Evolutionary conservation across 2,113 vertebrate genomes (phyloP).

Genomic region (Phylloscopus trochilus): DNA sequence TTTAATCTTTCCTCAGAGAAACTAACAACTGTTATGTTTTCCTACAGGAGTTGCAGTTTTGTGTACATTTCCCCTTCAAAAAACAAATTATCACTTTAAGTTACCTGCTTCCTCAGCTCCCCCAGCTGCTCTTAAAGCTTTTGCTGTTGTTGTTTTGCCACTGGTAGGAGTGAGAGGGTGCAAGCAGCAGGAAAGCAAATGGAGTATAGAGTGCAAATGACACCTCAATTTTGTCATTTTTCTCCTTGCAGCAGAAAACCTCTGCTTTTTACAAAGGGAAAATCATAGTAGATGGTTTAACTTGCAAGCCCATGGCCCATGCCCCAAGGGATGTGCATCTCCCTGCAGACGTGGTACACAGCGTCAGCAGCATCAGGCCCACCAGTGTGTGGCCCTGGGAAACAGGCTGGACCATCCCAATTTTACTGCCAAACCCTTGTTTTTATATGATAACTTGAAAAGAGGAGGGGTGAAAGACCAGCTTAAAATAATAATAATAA

Average conservation of each 20-base stretch:
- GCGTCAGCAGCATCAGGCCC: background rate
- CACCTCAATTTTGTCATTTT: background rate
- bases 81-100: background rate
- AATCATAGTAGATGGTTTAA: background rate
- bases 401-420: background rate
- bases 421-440: background rate
- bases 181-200: background rate
- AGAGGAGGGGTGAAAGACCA: background rate
- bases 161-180: background rate
- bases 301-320: background rate
- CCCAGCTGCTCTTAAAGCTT: background rate
- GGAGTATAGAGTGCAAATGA: background rate
- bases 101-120: background rate
- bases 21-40: background rate
- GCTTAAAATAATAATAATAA: background rate
- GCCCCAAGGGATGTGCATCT: background rate
- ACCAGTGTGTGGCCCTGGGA: background rate
- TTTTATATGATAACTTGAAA: background rate
- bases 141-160: background rate
- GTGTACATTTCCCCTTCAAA: background rate
- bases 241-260: background rate
- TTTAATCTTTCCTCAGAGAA: background rate
- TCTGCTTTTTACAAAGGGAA: background rate
- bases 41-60: background rate
- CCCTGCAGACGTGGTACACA: background rate